Evolutionary conservation across 1,140 invertebrate genomes (phyloP).

Genomic region (Cecropterus lyciades): DNA sequence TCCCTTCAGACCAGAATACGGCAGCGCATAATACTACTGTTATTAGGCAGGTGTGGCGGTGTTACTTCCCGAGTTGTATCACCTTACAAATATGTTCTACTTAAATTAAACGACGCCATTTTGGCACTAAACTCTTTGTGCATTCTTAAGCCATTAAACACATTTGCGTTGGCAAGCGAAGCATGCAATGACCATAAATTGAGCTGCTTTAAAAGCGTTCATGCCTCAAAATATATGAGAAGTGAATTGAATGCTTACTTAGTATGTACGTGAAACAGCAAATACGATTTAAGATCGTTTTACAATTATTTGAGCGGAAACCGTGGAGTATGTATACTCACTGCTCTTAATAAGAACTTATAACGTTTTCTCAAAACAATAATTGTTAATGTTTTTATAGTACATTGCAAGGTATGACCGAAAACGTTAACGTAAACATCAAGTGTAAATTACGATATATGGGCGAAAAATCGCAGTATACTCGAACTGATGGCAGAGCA

Average conservation of each 20-base stretch:
- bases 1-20: too few species aligned
- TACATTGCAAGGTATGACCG: too few species aligned
- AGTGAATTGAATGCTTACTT: constrained; percentile 2
- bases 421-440: too few species aligned
- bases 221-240: constrained; percentile 11
- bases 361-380: too few species aligned
- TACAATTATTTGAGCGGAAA: not conserved
- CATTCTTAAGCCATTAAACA: constrained; percentile 3
- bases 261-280: not conserved
- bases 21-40: too few species aligned
- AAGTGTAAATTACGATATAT: too few species aligned
- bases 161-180: constrained; percentile 2
- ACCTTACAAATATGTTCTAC: not conserved
- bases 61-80: too few species aligned
- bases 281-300: not conserved
- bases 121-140: not conserved
- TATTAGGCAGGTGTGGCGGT: too few species aligned
- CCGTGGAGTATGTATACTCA: not conserved
- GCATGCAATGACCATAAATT: constrained; percentile 7
- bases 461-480: too few species aligned
- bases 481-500: too few species aligned
- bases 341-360: too few species aligned
- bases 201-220: not conserved
- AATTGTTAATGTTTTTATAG: too few species aligned
- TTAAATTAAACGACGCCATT: not conserved